These are phyloP conservation scores for Spondyliosoma cantharus DNA, from an alignment of 2,797 vertebrate genomes.

Conservation along the genomic window DNA sequence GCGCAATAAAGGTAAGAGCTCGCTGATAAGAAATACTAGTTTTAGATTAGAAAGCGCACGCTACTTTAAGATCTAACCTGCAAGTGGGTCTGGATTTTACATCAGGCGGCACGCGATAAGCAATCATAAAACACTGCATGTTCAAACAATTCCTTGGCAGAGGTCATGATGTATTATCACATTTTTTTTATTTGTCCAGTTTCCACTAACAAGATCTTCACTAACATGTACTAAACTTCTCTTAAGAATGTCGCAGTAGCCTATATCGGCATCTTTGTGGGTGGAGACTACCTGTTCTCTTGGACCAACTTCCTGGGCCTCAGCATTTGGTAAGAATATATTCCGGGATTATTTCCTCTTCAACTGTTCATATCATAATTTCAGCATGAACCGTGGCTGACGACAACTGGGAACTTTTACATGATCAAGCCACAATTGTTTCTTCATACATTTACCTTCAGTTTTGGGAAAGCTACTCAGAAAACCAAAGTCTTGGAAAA, in stretches of 20 bases:
- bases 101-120: background rate
- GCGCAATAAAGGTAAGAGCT: slow-evolving; percentile 90
- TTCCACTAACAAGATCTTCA: background rate
- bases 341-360: background rate
- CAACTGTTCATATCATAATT: background rate
- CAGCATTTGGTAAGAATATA: slow-evolving; percentile 91
- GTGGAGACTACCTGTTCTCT: slow-evolving; percentile 94
- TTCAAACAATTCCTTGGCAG: background rate
- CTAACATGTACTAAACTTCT: background rate
- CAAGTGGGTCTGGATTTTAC: background rate
- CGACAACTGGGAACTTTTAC: background rate
- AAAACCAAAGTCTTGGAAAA: no score
- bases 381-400: background rate
- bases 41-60: background rate
- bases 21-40: background rate
- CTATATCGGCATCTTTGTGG: slow-evolving; percentile 92
- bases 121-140: background rate
- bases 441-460: background rate
- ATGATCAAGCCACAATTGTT: background rate
- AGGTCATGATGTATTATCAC: background rate
- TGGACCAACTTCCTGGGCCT: slow-evolving; percentile 92
- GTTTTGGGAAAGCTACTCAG: no score
- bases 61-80: background rate
- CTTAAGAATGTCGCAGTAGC: slow-evolving; percentile 91
- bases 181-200: background rate